A percentile compares a stretch with the other conserved stretches of the same genome.
Conservation (phyloP, 2,888 invertebrate species). For the Drosophila mimetica region DNA sequence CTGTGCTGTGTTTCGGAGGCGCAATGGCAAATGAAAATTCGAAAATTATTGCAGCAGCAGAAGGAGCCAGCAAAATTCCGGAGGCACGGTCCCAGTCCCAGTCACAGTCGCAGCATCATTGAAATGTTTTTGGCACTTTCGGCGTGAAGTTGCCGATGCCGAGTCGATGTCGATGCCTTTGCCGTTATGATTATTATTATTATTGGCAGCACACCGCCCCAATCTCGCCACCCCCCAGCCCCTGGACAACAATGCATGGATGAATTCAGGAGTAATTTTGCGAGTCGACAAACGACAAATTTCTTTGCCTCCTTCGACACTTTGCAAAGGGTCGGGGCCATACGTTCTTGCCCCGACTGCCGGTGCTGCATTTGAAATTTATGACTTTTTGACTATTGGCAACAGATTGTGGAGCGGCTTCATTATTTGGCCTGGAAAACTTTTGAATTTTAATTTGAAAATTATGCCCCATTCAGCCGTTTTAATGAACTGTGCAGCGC, state of each 20-base stretch:
- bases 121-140: conserved; percentile 77
- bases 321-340: conserved; percentile 19
- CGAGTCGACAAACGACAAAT: conserved; percentile 52
- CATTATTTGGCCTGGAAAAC: conserved; percentile 74
- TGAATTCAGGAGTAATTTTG: conserved; percentile 58
- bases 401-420: conserved; percentile 74
- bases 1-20: conserved; percentile 66
- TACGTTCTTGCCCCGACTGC: conserved; percentile 40
- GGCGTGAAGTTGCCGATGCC: conserved; percentile 66
- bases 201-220: conserved; percentile 53
- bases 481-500: conserved; percentile 68
- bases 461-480: conserved; percentile 67
- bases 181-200: conserved; percentile 76
- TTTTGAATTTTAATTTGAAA: conserved; percentile 77
- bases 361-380: conserved; percentile 68
- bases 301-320: conserved; percentile 54
- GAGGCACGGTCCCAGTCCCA: conserved; percentile 24
- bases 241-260: conserved; percentile 69
- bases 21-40: conserved; percentile 72
- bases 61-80: conserved; percentile 12
- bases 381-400: conserved; percentile 80
- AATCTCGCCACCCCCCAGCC: background rate
- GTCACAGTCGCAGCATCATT: conserved; percentile 57
- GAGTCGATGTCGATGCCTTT: conserved; percentile 24
- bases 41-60: conserved; percentile 79